Evolutionary conservation across 2,113 vertebrate genomes (phyloP), one percentile per base, ranked within the genome.

Genomic region (Parotia lawesii): DNA sequence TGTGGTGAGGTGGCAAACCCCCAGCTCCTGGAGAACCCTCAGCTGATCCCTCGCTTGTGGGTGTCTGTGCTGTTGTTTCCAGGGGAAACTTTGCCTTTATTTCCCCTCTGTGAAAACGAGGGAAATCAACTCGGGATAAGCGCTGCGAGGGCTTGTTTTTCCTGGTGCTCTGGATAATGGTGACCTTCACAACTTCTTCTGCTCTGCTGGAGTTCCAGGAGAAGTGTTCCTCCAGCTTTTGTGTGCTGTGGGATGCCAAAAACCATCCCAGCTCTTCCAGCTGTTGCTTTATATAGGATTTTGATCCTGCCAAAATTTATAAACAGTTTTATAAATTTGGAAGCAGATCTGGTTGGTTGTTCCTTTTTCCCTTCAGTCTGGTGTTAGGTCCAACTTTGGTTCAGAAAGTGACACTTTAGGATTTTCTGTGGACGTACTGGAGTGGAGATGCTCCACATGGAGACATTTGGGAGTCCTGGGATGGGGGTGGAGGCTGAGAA

Each of bases 111-210:
- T 42, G 87, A 53, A 69, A 75, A 35, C 6, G 6, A 45, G 20
- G 19, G n/a, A 51, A 44, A 66, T 47, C 47, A 75, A 6, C 31
- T 48, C 0, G 0, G 29, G 12, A 33, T 67, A n/a, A n/a, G 6
- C 0, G 0, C 33, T 4, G 0, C 6, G 67, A 75, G 53, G 76
- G 12, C 6, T 37, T 15, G 1, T 62, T 90, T 58, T 79, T 42
- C 48, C 20, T 0, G 0, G 4, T 66, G 4, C 38, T 62, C 21
- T 16, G 3, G 17, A 10, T 64, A n/a, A 54, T 22, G 22, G 6
- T 38, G 66, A 24, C 35, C 15, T n/a, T 77, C n/a, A 9, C 40
- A 51, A 28, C 51, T 88, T 54, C 50, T 93, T 23, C 38, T 37
- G 31, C 47, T 74, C 70, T 58, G 71, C 51, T 16, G 17, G 70